These are phyloP conservation scores for Condylura cristata DNA, from an alignment of 2,113 vertebrate species.

Conservation along the genomic window DNA sequence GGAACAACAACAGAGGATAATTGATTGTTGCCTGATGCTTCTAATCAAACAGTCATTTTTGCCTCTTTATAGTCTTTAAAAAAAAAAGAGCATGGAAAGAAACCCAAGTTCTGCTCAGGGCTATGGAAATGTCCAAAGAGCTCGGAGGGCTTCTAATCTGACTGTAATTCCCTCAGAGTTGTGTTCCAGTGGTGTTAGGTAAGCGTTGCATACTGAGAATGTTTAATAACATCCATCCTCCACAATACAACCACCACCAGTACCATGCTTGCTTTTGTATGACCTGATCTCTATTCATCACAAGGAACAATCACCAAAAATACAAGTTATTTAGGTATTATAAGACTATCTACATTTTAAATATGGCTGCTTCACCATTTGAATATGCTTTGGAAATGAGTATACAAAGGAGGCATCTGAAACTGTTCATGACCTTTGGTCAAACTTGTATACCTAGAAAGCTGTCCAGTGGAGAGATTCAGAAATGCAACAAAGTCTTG, in stretches of 20 bases:
- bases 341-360: neutral
- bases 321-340: neutral
- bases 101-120: neutral
- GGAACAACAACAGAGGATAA: neutral
- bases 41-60: neutral
- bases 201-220: neutral
- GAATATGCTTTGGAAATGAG: neutral
- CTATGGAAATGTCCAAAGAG: neutral
- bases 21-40: neutral
- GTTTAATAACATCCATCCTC: neutral
- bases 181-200: neutral
- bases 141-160: neutral
- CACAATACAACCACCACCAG: too few relatives aligned
- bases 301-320: neutral
- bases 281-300: neutral
- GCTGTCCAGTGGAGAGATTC: neutral
- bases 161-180: neutral
- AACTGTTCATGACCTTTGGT: neutral
- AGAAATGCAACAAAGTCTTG: neutral
- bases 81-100: neutral
- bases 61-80: neutral
- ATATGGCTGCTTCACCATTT: neutral
- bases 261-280: neutral
- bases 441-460: neutral
- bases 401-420: neutral